These are phyloP conservation scores for Phoxinus dragarum DNA, from an alignment of 2,797 vertebrate species.

Conservation along the genomic window DNA sequence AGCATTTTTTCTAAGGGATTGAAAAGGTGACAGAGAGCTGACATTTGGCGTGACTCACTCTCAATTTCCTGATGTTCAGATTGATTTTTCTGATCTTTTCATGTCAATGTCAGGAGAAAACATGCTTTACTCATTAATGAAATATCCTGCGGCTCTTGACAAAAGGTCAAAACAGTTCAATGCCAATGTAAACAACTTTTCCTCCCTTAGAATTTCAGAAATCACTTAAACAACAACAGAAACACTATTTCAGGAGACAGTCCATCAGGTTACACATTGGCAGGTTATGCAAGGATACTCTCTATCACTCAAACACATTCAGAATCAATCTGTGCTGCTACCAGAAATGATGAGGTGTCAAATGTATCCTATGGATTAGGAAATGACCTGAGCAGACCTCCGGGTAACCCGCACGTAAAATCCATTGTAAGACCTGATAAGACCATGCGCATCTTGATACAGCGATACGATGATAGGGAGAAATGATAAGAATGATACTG, in stretches of 20 bases:
- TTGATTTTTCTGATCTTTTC: slow-evolving; percentile 58
- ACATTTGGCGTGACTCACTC: slow-evolving; percentile 52
- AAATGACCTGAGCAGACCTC: background rate
- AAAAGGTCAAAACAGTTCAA: slow-evolving; percentile 41
- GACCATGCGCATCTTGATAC: background rate
- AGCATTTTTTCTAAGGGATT: slow-evolving; percentile 47
- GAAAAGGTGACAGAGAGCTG: slow-evolving; percentile 47
- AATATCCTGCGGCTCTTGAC: slow-evolving; percentile 33
- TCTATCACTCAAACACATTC: background rate
- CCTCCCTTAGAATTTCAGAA: slow-evolving; percentile 20
- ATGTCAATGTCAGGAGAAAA: slow-evolving; percentile 49
- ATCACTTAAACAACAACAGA: background rate
- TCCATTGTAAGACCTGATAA: background rate
- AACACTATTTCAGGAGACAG: slow-evolving; percentile 2
- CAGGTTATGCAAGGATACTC: background rate
- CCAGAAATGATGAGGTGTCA: background rate
- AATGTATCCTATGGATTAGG: background rate
- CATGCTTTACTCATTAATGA: slow-evolving; percentile 52
- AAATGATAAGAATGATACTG: background rate
- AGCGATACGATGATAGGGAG: background rate
- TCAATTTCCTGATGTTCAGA: slow-evolving; percentile 37
- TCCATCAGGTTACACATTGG: slow-evolving; percentile 5
- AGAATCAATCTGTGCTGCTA: background rate
- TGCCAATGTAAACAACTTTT: slow-evolving; percentile 35
- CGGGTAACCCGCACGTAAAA: background rate